Evolutionary conservation across 2,113 vertebrate genomes (phyloP).

Genomic region (Heliornis fulica): DNA sequence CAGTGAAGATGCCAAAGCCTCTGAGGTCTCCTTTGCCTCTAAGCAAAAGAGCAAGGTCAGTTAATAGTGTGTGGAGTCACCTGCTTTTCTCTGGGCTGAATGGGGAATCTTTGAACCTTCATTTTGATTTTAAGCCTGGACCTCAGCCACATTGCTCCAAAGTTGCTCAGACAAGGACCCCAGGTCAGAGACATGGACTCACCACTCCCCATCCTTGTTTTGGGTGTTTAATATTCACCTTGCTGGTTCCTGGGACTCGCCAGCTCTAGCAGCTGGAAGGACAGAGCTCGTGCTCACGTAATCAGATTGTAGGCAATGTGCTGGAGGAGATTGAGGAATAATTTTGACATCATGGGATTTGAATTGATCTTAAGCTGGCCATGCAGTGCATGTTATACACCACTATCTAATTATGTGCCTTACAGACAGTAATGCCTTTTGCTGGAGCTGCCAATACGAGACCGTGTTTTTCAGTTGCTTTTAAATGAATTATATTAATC

Average conservation of each 20-base stretch:
- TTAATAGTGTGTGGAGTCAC: slow-evolving; percentile 19
- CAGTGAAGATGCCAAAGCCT: slow-evolving; percentile 56
- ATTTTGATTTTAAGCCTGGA: slow-evolving; percentile 33
- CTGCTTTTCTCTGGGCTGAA: slow-evolving; percentile 39
- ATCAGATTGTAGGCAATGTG: slow-evolving; percentile 53
- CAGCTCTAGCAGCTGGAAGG: slow-evolving; percentile 33
- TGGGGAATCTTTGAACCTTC: slow-evolving; percentile 59
- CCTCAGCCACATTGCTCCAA: rapidly evolving
- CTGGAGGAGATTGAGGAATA: slow-evolving; percentile 54
- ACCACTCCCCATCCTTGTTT: neutral
- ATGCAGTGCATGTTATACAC: slow-evolving; percentile 18
- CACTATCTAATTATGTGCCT: slow-evolving; percentile 44
- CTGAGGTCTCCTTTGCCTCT: neutral
- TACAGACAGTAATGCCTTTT: neutral
- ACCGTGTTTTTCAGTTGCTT: neutral
- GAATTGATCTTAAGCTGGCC: slow-evolving; percentile 53
- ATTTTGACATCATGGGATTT: slow-evolving; percentile 62
- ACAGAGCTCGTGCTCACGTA: slow-evolving; percentile 4
- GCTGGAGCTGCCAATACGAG: slow-evolving; percentile 16
- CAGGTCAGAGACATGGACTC: neutral
- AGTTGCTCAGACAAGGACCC: neutral
- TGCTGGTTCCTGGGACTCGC: neutral
- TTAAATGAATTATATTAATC: slow-evolving; percentile 28
- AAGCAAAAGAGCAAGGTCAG: slow-evolving; percentile 48
- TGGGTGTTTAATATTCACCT: slow-evolving; percentile 21